Conservation (phyloP, 2,113 vertebrate genomes). For the Scolopax mira region DNA sequence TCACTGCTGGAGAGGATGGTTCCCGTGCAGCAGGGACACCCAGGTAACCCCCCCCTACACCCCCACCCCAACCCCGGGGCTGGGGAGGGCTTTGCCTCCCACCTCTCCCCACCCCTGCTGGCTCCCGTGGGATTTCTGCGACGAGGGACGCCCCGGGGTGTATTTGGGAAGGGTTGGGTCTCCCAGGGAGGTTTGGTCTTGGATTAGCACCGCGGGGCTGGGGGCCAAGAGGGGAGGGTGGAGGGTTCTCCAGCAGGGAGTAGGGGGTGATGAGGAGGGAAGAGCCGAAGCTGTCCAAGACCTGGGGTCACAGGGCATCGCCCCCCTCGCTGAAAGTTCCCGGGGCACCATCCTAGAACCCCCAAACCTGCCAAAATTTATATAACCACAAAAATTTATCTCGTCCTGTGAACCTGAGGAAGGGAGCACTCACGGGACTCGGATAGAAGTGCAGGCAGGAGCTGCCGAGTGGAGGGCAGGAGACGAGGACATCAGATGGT, state of each 20-base stretch:
- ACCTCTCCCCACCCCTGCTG: neutral
- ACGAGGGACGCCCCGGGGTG: fast-evolving
- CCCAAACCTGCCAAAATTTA: neutral
- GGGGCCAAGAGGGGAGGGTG: neutral
- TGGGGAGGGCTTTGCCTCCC: neutral
- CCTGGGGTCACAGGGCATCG: neutral
- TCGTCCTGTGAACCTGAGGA: fast-evolving
- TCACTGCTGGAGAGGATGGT: neutral
- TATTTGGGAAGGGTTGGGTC: neutral
- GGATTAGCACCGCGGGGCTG: neutral
- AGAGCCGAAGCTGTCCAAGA: neutral
- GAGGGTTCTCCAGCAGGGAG: neutral
- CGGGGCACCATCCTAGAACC: neutral
- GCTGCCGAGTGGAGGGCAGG: fast-evolving
- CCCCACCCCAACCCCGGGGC: neutral
- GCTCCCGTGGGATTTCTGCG: neutral
- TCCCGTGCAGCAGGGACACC: neutral
- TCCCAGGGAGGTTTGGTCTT: neutral
- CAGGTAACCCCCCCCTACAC: neutral
- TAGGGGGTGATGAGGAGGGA: neutral
- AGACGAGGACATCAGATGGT: fast-evolving
- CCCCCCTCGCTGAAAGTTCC: fast-evolving
- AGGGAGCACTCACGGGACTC: fast-evolving
- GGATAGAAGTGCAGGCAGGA: neutral
- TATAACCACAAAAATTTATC: neutral